A percentile compares a stretch with the other conserved stretches of the same genome.
These are phyloP conservation scores for Tokudaia tokunoshimensis DNA, from an alignment of 2,797 vertebrate species.

Conservation along the genomic window DNA sequence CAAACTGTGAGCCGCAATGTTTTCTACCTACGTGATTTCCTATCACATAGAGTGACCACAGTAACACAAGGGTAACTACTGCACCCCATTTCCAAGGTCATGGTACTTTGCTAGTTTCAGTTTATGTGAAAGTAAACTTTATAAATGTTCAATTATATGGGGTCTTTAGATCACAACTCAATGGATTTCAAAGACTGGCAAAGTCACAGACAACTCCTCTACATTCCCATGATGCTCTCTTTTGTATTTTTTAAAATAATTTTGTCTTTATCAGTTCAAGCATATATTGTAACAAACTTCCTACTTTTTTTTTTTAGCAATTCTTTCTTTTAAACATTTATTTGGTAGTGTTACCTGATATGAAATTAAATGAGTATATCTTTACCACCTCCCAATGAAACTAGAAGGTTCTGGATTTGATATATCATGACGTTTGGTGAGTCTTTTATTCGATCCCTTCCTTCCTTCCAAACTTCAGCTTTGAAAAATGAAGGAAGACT, in stretches of 20 bases:
- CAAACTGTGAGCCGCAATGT: not conserved
- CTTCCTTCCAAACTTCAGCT: not conserved
- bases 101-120: not conserved
- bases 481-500: constrained; percentile 38
- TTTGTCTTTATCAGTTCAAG: not conserved
- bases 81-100: not conserved
- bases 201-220: not conserved
- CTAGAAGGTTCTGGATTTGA: not conserved
- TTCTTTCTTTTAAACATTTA: constrained; percentile 16
- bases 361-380: not conserved
- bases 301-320: not conserved
- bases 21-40: not conserved
- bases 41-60: too few relatives aligned
- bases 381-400: not conserved
- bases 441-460: not conserved
- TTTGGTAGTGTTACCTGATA: not conserved
- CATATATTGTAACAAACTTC: not conserved
- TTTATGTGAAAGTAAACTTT: not conserved
- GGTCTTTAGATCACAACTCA: not conserved
- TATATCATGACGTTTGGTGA: not conserved
- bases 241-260: not conserved
- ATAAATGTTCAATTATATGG: not conserved
- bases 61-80: not conserved
- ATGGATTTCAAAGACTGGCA: not conserved
- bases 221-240: not conserved